Conservation (phyloP, 2,113 vertebrate species). For the Motacilla alba region DNA sequence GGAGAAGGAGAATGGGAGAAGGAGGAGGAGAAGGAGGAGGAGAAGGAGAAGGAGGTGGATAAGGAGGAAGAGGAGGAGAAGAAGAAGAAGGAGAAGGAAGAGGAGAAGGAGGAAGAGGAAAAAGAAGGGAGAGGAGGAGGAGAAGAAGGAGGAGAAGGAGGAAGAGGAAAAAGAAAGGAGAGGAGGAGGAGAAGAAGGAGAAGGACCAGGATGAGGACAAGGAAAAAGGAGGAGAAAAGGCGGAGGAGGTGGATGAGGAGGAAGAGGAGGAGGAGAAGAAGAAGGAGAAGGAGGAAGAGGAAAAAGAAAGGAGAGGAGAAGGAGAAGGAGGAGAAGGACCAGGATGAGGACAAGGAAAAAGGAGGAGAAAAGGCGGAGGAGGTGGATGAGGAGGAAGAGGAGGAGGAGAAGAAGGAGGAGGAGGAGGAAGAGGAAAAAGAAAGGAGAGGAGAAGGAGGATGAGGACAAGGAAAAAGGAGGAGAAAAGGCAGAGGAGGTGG, state of each 20-base stretch:
- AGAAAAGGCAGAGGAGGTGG: too few relatives aligned
- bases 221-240: too few relatives aligned
- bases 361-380: too few relatives aligned
- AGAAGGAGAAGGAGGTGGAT: rapidly evolving
- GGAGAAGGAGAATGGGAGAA: rapidly evolving
- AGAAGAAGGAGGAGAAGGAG: background rate
- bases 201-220: too few relatives aligned
- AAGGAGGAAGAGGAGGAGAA: rapidly evolving
- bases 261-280: too few relatives aligned
- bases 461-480: background rate
- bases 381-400: background rate
- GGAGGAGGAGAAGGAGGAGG: rapidly evolving
- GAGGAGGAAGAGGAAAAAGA: background rate
- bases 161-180: rapidly evolving
- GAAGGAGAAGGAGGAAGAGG: too few relatives aligned
- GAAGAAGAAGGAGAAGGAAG: rapidly evolving
- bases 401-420: rapidly evolving
- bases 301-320: background rate
- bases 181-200: too few relatives aligned
- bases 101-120: rapidly evolving
- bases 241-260: background rate
- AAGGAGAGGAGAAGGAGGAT: background rate
- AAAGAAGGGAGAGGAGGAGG: too few relatives aligned
- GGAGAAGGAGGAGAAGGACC: too few relatives aligned
- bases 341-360: background rate